Base-by-base conservation (phyloP, 1,140 invertebrate species). In the Epicauta chinensis region DNA sequence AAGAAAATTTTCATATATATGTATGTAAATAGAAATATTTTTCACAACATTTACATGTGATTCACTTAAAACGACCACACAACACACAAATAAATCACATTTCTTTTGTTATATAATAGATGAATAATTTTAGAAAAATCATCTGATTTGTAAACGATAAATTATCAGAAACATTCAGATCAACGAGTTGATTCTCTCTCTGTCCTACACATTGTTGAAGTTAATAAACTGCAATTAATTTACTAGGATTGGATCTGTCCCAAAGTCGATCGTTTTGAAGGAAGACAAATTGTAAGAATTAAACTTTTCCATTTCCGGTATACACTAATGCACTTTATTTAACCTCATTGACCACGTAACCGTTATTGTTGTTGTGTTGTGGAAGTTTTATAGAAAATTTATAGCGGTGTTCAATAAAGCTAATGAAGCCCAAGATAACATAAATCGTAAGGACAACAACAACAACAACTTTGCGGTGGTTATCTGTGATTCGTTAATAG, bases 261-360 rank as follows among this genome's bases (percentile, higher is more conserved):
- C 36, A 56, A 47, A 52, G 45, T 39, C 47, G 39, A 57, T 47
- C 23, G 54, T 51, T 47, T 56, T 51, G 50, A 60, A 57, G 40
- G 39, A 58, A 63, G 60, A 65, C 60, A 63, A 65, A 65, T 65
- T 54, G 61, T 40, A 58, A 56, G 61, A 61, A 62, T 64, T 64
- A 62, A 65, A 64, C 64, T 65, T 65, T 65, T 61, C 64, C 62
- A 62, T 65, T 64, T 58, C 56, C 56, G 45, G 58, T 55, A 56
- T 53, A 45, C 48, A 44, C 56, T 60, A 61, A 64, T 62, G 62
- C 62, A 63, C 56, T 62, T 64, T 65, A 62, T 65, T 65, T 63
- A 65, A 65, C 62, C 60, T 64, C 60, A 64, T 65, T 65, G 64
- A 62, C 60, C 62, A 62, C 55, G 56, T 64, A 64, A 64, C 61